Conservation (phyloP, 2,113 vertebrate genomes). For the Pachyramphus minor region DNA sequence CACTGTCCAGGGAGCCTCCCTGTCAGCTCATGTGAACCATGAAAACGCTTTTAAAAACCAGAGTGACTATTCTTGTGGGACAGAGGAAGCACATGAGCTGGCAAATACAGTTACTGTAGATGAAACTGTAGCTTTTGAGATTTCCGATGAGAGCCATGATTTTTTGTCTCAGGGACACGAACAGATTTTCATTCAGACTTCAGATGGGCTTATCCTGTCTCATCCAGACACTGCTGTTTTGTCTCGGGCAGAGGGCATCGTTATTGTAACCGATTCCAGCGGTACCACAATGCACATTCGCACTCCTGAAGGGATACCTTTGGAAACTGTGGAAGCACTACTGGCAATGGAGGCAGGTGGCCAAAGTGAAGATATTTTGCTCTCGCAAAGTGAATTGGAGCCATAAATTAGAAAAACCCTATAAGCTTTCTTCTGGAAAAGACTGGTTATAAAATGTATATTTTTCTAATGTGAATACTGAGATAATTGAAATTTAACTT, state of each 20-base stretch:
- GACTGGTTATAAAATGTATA: constrained; percentile 36
- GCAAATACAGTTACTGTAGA: neutral
- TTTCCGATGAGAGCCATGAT: constrained; percentile 59
- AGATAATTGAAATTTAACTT: constrained; percentile 74
- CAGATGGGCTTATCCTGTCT: constrained; percentile 76
- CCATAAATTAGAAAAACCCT: neutral
- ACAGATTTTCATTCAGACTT: constrained; percentile 79
- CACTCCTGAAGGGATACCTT: constrained; percentile 72
- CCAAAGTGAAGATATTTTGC: constrained; percentile 56
- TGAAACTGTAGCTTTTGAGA: constrained; percentile 65
- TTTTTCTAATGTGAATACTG: constrained; percentile 76
- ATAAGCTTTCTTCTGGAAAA: constrained; percentile 20
- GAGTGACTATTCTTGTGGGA: neutral
- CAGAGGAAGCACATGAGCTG: neutral
- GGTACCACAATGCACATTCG: constrained; percentile 78
- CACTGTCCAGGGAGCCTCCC: neutral
- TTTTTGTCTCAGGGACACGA: constrained; percentile 60
- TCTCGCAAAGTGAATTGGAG: constrained; percentile 41
- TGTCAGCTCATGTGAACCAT: neutral
- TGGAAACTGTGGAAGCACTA: constrained; percentile 78
- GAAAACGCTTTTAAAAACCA: neutral
- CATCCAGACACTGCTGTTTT: constrained; percentile 65
- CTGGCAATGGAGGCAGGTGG: constrained; percentile 76
- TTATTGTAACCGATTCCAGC: constrained; percentile 73
- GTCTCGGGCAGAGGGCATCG: constrained; percentile 68